phyloP scores from a whole-genome alignment of 1,140 invertebrate genomes.

The Trichonephila inaurata region DNA sequence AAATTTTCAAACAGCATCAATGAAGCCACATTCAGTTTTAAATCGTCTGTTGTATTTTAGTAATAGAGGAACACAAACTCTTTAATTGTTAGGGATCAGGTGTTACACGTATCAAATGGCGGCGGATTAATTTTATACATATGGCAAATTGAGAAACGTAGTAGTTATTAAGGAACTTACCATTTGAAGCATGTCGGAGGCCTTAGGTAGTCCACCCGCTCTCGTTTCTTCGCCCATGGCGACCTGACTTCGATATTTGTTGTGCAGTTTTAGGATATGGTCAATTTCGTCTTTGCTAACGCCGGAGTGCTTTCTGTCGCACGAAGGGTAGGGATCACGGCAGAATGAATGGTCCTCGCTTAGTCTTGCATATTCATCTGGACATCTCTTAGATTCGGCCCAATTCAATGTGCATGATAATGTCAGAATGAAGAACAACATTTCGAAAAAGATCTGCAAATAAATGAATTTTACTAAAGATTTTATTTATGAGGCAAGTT shows the following conservation, averaged over 20 bases:
- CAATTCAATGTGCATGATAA: not conserved
- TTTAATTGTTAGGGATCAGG: too few species aligned
- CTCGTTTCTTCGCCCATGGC: not conserved
- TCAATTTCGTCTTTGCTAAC: not conserved
- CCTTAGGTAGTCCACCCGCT: not conserved
- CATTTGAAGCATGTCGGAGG: constrained; percentile 3
- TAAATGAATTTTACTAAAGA: not conserved
- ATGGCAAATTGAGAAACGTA: too few species aligned
- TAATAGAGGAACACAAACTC: too few species aligned
- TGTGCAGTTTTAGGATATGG: not conserved
- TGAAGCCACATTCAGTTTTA: too few species aligned
- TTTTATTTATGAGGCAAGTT: too few species aligned
- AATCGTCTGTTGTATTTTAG: too few species aligned
- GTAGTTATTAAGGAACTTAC: not conserved
- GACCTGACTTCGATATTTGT: not conserved
- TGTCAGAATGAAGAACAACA: not conserved
- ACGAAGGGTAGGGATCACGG: not conserved
- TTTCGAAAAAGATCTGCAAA: not conserved
- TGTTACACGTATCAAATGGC: too few species aligned
- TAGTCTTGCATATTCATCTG: not conserved
- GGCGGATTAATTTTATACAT: too few species aligned
- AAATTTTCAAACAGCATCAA: too few species aligned
- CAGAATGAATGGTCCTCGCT: not conserved
- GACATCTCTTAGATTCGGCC: not conserved
- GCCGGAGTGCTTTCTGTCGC: not conserved